These are phyloP conservation scores for Strix uralensis DNA, from an alignment of 2,113 vertebrate species.

Conservation along the genomic window DNA sequence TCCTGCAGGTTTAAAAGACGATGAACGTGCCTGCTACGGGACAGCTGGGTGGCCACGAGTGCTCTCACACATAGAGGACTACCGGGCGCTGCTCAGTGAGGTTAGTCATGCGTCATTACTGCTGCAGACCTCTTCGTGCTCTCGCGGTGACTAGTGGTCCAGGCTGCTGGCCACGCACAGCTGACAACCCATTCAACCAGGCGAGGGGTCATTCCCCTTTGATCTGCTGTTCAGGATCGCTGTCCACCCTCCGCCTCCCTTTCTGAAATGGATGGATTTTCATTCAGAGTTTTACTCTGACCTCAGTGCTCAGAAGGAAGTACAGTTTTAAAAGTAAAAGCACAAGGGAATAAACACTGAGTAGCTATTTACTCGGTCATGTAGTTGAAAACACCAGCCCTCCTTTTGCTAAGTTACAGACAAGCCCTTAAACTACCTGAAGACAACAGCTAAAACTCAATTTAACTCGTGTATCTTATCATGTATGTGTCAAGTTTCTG, in stretches of 20 bases:
- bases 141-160: not conserved
- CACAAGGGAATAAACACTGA: not conserved
- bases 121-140: not conserved
- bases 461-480: not conserved
- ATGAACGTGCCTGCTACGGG: not conserved
- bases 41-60: rapidly evolving
- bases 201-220: not conserved
- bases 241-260: not conserved
- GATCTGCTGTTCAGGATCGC: not conserved
- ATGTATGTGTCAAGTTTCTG: not conserved
- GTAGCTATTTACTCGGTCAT: not conserved
- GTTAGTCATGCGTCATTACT: not conserved
- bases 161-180: not conserved
- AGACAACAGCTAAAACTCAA: not conserved
- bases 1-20: not conserved
- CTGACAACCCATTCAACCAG: not conserved
- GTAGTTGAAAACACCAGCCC: not conserved
- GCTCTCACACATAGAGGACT: not conserved
- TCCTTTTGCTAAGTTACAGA: not conserved
- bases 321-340: not conserved
- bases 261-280: not conserved
- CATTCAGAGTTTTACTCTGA: rapidly evolving
- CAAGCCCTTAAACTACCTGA: not conserved
- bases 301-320: not conserved
- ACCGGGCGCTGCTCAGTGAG: not conserved